Evolutionary conservation across 2,113 vertebrate genomes (phyloP).

Genomic region (Nettapus auritus): DNA sequence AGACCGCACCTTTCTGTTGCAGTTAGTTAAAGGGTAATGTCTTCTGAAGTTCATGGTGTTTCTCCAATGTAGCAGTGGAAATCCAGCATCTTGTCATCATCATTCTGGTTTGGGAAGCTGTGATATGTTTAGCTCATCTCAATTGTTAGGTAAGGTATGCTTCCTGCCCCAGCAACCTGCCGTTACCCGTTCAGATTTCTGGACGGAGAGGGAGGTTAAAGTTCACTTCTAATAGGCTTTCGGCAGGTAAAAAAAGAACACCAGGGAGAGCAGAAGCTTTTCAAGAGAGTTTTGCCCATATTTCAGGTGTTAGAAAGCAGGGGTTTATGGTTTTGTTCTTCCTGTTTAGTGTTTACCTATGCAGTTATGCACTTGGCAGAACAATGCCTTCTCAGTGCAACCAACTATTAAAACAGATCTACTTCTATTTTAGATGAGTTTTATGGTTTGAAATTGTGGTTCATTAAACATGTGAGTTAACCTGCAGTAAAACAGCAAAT

Average conservation of each 20-base stretch:
- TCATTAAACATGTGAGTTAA: background rate
- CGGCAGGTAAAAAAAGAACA: background rate
- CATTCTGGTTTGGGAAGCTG: background rate
- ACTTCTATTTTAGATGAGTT: background rate
- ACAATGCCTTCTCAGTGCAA: background rate
- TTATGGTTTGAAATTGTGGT: background rate
- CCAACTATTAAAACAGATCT: background rate
- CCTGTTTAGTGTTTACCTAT: background rate
- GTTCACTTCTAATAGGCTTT: slow-evolving; percentile 34
- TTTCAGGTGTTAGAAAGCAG: background rate
- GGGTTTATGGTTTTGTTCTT: background rate
- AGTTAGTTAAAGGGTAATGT: background rate
- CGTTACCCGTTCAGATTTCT: background rate
- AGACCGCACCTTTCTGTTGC: background rate
- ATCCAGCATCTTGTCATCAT: background rate
- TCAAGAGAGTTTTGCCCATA: background rate
- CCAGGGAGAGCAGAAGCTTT: background rate
- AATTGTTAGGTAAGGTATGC: slow-evolving; percentile 1
- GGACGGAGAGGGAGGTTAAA: background rate
- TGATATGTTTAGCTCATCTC: background rate
- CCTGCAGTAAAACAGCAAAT: background rate
- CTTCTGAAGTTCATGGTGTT: background rate
- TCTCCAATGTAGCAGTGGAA: background rate
- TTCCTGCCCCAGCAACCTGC: slow-evolving; percentile 26
- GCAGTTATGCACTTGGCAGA: background rate